phyloP scores from a whole-genome alignment of 2,888 invertebrate species.

The Acleris cristana region DNA sequence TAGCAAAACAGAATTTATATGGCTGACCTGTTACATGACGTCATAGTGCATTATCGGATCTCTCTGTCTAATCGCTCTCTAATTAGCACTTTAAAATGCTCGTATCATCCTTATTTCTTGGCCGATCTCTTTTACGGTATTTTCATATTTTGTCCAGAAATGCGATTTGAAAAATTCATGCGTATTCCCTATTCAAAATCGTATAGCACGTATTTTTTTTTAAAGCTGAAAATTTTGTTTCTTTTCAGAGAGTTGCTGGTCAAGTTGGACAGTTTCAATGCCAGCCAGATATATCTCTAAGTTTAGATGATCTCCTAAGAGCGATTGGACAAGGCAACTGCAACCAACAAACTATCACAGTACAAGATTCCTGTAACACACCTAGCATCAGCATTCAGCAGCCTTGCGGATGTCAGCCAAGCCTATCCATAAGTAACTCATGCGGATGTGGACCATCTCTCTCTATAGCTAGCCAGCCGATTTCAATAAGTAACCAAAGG shows the following conservation, averaged over 20 bases:
- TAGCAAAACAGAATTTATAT: too few species aligned
- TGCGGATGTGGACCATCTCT: neutral
- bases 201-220: too few species aligned
- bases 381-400: slow-evolving; percentile 1
- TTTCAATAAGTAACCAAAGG: neutral
- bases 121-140: too few species aligned
- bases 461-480: neutral
- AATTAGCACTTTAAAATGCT: too few species aligned
- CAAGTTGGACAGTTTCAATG: slow-evolving; percentile 5
- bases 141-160: too few species aligned
- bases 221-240: neutral
- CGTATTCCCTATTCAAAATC: too few species aligned
- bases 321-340: neutral
- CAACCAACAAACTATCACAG: neutral
- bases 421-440: neutral
- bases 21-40: too few species aligned
- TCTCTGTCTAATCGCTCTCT: too few species aligned
- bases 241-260: slow-evolving; percentile 15
- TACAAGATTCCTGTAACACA: slow-evolving; percentile 6
- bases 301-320: slow-evolving; percentile 20
- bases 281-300: slow-evolving; percentile 16
- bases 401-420: neutral
- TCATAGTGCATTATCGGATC: too few species aligned
- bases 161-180: too few species aligned
- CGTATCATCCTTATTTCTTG: too few species aligned